Percentiles rank a stretch among this genome's conserved stretches.
phyloP scores from a whole-genome alignment of 2,797 vertebrate genomes.

The Dromococcyx pavoninus region DNA sequence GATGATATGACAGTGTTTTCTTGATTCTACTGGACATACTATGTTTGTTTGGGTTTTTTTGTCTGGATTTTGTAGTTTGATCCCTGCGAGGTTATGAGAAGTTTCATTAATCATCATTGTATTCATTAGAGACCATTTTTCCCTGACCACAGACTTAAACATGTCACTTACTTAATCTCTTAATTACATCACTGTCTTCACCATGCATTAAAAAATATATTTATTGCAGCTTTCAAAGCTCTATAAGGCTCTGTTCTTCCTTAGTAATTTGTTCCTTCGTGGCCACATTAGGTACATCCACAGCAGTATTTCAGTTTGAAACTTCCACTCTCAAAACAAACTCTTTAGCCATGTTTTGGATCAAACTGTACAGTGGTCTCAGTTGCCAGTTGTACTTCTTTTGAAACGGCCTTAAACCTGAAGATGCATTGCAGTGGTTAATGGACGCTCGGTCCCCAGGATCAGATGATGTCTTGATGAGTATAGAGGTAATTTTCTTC shows the following conservation, averaged over 20 bases:
- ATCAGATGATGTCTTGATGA: no score
- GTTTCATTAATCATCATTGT: neutral
- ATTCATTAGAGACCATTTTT: neutral
- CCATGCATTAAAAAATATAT: neutral
- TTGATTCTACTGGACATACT: neutral
- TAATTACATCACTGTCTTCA: neutral
- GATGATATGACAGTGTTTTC: neutral
- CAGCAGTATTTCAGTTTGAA: neutral
- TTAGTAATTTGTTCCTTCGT: neutral
- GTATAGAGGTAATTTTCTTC: no score
- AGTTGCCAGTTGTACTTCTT: neutral
- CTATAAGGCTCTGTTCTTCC: neutral
- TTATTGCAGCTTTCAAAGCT: neutral
- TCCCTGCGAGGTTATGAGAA: neutral
- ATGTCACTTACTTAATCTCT: neutral
- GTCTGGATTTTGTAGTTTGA: neutral
- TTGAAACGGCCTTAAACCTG: neutral
- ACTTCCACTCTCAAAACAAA: neutral
- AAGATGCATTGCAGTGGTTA: neutral
- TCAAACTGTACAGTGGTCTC: neutral
- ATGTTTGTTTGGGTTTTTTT: no score
- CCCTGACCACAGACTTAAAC: neutral
- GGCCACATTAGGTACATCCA: neutral
- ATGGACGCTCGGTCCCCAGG: neutral
- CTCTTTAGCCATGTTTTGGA: neutral